Percentiles rank a stretch among this genome's conserved stretches.
These are phyloP conservation scores for Drosophila anceps DNA, from an alignment of 2,888 invertebrate genomes.

Conservation along the genomic window DNA sequence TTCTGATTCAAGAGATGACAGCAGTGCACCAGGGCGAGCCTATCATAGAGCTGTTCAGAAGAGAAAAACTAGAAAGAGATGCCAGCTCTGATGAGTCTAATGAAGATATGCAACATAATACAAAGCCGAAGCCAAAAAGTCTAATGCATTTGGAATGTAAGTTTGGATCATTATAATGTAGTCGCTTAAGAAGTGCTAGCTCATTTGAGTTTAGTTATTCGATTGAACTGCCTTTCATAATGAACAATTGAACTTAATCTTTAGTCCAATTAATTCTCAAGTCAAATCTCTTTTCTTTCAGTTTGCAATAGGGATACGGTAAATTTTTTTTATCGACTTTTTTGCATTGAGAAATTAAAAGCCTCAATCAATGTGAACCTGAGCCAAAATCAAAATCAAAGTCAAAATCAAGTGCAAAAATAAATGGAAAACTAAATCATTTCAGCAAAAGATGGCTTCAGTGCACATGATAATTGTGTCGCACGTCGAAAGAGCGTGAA, in stretches of 20 bases:
- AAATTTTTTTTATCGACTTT: background rate
- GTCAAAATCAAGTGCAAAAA: background rate
- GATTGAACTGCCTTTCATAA: background rate
- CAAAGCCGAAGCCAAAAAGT: background rate
- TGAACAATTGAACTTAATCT: too few relatives aligned
- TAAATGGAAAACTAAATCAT: background rate
- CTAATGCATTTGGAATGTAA: background rate
- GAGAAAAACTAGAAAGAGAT: background rate
- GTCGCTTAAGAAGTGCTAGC: background rate
- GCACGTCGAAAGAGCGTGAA: constrained; percentile 2
- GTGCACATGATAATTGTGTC: constrained; percentile 65
- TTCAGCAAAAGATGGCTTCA: constrained; percentile 28
- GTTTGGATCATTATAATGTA: background rate
- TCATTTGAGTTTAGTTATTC: background rate
- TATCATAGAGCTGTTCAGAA: background rate
- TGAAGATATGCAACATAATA: too few relatives aligned
- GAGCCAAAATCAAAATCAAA: background rate
- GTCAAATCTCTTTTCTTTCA: background rate
- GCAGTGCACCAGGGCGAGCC: background rate
- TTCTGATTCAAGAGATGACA: background rate
- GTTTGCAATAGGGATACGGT: background rate
- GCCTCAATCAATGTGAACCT: too few relatives aligned
- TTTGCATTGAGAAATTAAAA: too few relatives aligned
- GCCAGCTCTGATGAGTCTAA: background rate
- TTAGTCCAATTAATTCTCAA: background rate